These are phyloP conservation scores for Pemphigus obesinymphae DNA, from an alignment of 1,140 invertebrate species.

Conservation along the genomic window DNA sequence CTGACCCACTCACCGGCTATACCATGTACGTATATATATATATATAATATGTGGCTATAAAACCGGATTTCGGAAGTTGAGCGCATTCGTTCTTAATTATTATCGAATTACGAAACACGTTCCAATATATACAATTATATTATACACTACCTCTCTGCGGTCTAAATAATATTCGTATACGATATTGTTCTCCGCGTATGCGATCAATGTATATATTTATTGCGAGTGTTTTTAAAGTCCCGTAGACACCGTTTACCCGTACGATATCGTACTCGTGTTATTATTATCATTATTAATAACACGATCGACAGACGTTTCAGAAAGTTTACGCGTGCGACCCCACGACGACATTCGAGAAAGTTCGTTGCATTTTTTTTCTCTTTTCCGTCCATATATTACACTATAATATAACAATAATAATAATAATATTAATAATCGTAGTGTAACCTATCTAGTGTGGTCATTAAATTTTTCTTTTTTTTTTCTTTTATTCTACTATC, in stretches of 20 bases:
- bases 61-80: slow-evolving; percentile 34
- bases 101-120: slow-evolving; percentile 19
- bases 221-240: no score
- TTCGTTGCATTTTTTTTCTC: neutral
- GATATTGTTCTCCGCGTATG: neutral
- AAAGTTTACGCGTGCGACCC: neutral
- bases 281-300: no score
- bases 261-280: no score
- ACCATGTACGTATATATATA: neutral
- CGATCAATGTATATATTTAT: no score
- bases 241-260: no score
- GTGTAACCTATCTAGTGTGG: no score
- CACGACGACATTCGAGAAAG: neutral
- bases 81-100: neutral
- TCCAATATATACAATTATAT: neutral
- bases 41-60: neutral
- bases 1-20: neutral
- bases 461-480: neutral
- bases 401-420: no score
- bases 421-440: no score
- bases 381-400: neutral
- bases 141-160: neutral
- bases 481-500: neutral
- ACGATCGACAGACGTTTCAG: neutral
- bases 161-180: neutral